Conservation (phyloP, 2,113 vertebrate species). For the Oriolus oriolus region DNA sequence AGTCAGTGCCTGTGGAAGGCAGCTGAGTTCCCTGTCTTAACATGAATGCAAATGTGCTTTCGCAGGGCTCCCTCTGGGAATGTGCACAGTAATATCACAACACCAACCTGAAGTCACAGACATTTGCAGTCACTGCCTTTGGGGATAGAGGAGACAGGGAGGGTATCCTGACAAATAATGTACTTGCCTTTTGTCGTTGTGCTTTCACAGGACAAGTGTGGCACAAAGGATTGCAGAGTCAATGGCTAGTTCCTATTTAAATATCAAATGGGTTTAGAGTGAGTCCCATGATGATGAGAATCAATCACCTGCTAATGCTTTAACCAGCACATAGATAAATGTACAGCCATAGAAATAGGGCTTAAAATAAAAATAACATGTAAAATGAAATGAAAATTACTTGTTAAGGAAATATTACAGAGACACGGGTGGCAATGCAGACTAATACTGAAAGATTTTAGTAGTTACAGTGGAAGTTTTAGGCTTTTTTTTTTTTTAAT, state of each 20-base stretch:
- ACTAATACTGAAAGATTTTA: not conserved
- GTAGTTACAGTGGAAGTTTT: not conserved
- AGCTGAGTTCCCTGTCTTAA: conserved; percentile 67
- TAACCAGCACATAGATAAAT: conserved; percentile 64
- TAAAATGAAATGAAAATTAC: conserved; percentile 8
- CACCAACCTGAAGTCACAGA: conserved; percentile 77
- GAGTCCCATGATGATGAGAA: conserved; percentile 67
- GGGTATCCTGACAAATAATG: conserved; percentile 81
- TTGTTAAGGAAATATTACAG: not conserved
- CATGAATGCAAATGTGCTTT: conserved; percentile 71
- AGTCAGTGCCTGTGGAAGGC: conserved; percentile 41
- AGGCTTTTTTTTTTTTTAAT: not conserved
- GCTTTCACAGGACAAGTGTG: conserved; percentile 69
- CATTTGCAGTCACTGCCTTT: conserved; percentile 82
- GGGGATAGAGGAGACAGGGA: conserved; percentile 75
- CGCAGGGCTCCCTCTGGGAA: conserved; percentile 73
- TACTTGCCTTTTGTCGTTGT: conserved; percentile 78
- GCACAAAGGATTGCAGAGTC: conserved; percentile 82
- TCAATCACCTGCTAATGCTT: conserved; percentile 81
- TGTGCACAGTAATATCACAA: conserved; percentile 80
- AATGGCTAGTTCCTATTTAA: conserved; percentile 81
- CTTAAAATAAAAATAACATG: not conserved
- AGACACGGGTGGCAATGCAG: not conserved
- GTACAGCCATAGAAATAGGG: not conserved
- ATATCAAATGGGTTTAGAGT: conserved; percentile 78